Percentiles rank a stretch among this genome's conserved stretches.
Conservation (phyloP, 2,113 vertebrate genomes). For the Notothenia rossii region DNA sequence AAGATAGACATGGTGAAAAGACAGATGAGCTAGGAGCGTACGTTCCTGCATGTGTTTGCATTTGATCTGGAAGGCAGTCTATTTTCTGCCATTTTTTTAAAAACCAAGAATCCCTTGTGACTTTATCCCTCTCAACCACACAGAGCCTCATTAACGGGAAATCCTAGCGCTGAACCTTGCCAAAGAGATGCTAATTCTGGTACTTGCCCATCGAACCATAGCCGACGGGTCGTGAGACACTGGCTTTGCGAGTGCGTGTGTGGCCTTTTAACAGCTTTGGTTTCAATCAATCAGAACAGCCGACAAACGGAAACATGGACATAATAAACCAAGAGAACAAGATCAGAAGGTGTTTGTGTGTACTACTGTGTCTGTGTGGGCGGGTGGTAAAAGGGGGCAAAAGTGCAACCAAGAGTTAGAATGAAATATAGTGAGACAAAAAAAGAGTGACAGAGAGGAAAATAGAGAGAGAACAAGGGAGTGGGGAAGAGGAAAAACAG, state of each 20-base stretch:
- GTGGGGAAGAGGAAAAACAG: conserved; percentile 33
- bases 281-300: conserved; percentile 76
- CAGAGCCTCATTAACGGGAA: conserved; percentile 79
- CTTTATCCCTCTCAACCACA: conserved; percentile 65
- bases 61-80: conserved; percentile 56
- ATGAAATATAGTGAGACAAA: conserved; percentile 38
- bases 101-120: conserved; percentile 64
- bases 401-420: conserved; percentile 10
- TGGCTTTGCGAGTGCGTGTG: conserved; percentile 42
- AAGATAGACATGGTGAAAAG: conserved; percentile 36
- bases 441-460: conserved; percentile 54
- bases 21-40: conserved; percentile 19
- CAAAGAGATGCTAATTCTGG: conserved; percentile 80
- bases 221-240: conserved; percentile 57
- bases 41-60: conserved; percentile 25
- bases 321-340: conserved; percentile 74
- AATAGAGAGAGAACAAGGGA: conserved; percentile 29
- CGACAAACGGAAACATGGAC: conserved; percentile 70
- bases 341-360: conserved; percentile 67
- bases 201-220: conserved; percentile 70
- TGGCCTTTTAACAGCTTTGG: conserved; percentile 76
- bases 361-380: conserved; percentile 23
- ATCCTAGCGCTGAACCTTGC: conserved; percentile 68
- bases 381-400: conserved; percentile 11
- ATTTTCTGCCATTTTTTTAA: conserved; percentile 15